phyloP scores from a whole-genome alignment of 2,888 invertebrate species.

The Prostheceraeus crozeri region DNA sequence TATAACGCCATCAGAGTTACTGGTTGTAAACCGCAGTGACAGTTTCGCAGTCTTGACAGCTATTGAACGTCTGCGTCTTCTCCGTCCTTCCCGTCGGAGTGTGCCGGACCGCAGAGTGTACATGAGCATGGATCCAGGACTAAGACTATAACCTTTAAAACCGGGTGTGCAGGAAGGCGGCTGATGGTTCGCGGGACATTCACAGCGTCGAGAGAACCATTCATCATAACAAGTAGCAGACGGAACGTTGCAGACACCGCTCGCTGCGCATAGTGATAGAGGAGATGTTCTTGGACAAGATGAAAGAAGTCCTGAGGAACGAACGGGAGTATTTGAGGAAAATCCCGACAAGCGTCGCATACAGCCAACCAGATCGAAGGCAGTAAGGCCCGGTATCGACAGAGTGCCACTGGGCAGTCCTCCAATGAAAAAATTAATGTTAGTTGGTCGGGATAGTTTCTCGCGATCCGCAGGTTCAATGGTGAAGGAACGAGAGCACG shows the following conservation, averaged over 20 bases:
- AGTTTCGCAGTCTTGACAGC: not conserved
- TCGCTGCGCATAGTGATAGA: no score
- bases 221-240: slow-evolving; percentile 21
- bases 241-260: slow-evolving; percentile 2
- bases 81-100: no score
- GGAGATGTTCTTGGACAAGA: slow-evolving; percentile 16
- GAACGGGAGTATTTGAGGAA: not conserved
- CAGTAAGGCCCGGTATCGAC: slow-evolving; percentile 50
- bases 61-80: not conserved
- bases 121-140: not conserved
- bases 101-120: slow-evolving; percentile 4
- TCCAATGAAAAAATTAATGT: slow-evolving; percentile 3
- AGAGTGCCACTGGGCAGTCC: slow-evolving; percentile 15
- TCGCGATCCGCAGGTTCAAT: no score
- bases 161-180: slow-evolving; percentile 29
- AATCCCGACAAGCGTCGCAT: slow-evolving; percentile 9
- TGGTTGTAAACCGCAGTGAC: not conserved
- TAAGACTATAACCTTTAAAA: not conserved
- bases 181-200: slow-evolving; percentile 61
- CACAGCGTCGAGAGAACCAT: slow-evolving; percentile 25
- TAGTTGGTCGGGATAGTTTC: no score
- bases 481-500: no score
- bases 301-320: not conserved
- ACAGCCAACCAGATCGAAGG: slow-evolving; percentile 71
- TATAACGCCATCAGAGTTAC: slow-evolving; percentile 2